Evolutionary conservation across 1,140 invertebrate genomes (phyloP), one percentile per base, ranked within the genome.

Genomic region (Paramacrobiotus metropolitanus): DNA sequence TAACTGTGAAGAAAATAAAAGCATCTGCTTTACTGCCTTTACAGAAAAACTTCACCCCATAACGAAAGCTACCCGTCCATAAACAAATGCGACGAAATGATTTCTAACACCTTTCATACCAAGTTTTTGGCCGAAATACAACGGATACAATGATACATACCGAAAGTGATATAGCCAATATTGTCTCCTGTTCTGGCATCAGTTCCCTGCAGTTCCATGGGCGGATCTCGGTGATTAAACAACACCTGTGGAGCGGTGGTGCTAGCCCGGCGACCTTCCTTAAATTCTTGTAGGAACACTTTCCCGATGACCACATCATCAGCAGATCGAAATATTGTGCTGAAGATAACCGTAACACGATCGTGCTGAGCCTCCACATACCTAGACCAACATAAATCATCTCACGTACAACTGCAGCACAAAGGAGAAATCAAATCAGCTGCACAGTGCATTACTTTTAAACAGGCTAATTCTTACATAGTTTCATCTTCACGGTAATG

Each of bases 401-500:
- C n/a, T n/a, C n/a, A n/a, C n/a, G n/a, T n/a, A n/a, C n/a, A n/a
- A n/a, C n/a, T n/a, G n/a, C n/a, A n/a, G n/a, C n/a, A n/a, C n/a
- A n/a, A n/a, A n/a, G n/a, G n/a, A n/a, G n/a, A n/a, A n/a, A n/a
- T n/a, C n/a, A n/a, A n/a, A n/a, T n/a, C n/a, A n/a, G n/a, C n/a
- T n/a, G n/a, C n/a, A n/a, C n/a, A n/a, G n/a, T n/a, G n/a, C n/a
- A n/a, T n/a, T n/a, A n/a, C n/a, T n/a, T n/a, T n/a, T n/a, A n/a
- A n/a, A n/a, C n/a, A n/a, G n/a, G n/a, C n/a, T n/a, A n/a, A 4
- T 20, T 66, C 83, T 82, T 78, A 98, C 92, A 99, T 81, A 60
- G 93, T 98, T 78, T 99, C 94, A 80, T 99, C 91, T 73, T 93
- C 90, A 70, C 94, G 80, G 73, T 97, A 99, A 74, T 96, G 87